These are phyloP conservation scores for Tribolium madens DNA, from an alignment of 1,140 invertebrate species.

Conservation along the genomic window DNA sequence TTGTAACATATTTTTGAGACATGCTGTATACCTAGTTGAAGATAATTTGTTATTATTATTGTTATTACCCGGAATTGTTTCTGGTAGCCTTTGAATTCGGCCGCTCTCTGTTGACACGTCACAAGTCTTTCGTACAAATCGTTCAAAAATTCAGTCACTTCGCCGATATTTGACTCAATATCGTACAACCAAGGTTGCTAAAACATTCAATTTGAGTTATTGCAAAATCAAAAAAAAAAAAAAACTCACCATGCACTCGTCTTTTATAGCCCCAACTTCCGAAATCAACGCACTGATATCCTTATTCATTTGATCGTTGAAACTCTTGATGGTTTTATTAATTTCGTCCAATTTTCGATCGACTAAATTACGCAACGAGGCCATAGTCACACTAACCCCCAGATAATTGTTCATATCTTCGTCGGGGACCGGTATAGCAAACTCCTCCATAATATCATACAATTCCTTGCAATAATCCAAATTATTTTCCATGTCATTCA, in stretches of 20 bases:
- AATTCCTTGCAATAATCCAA: constrained; percentile 79
- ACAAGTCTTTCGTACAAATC: constrained; percentile 73
- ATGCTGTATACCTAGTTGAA: too few species aligned
- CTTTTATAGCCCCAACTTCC: constrained; percentile 75
- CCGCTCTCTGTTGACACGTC: constrained; percentile 73
- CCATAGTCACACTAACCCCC: constrained; percentile 66
- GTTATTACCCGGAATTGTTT: too few species aligned
- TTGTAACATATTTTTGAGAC: too few species aligned
- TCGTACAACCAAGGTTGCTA: constrained; percentile 82
- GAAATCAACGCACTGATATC: constrained; percentile 75
- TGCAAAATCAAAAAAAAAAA: too few species aligned
- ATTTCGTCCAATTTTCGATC: constrained; percentile 70
- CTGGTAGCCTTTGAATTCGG: constrained; percentile 77
- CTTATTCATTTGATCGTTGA: constrained; percentile 72
- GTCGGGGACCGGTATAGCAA: constrained; percentile 69
- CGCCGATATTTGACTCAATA: constrained; percentile 74
- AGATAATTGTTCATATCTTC: constrained; percentile 62
- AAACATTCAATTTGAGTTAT: constrained; percentile 41
- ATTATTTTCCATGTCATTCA: constrained; percentile 74
- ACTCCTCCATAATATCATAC: constrained; percentile 80
- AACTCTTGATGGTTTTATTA: constrained; percentile 69
- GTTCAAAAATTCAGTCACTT: constrained; percentile 73
- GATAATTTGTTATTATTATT: too few species aligned
- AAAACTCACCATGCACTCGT: constrained; percentile 69
- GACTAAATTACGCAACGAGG: constrained; percentile 67